Evolutionary conservation across 2,888 invertebrate species (phyloP).

Genomic region (Ellobium chinense): DNA sequence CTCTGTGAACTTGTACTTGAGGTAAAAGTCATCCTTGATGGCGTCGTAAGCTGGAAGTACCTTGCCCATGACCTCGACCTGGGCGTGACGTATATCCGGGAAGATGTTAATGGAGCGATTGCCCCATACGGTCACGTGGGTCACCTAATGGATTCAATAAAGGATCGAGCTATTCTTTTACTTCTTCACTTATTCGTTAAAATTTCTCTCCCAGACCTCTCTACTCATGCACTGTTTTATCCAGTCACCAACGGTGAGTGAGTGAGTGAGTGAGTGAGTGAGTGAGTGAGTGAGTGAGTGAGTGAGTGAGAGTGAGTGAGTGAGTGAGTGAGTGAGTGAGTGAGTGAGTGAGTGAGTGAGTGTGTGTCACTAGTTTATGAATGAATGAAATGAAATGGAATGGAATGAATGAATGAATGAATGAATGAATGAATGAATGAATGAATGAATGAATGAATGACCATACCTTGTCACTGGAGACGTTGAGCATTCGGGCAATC

Average conservation of each 20-base stretch:
- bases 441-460: not conserved
- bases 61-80: conserved; percentile 24
- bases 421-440: no score
- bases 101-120: conserved; percentile 28
- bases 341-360: no score
- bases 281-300: no score
- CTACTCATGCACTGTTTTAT: no score
- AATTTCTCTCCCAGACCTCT: no score
- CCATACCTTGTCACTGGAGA: conserved; percentile 22
- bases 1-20: conserved; percentile 37
- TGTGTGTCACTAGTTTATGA: no score
- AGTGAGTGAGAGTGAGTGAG: not conserved
- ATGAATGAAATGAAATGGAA: not conserved
- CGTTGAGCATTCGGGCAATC: conserved; percentile 33
- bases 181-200: no score
- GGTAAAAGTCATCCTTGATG: conserved; percentile 34
- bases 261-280: no score
- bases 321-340: no score
- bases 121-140: conserved; percentile 30
- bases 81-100: conserved; percentile 36
- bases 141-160: conserved; percentile 27
- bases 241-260: no score
- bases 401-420: no score
- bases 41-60: conserved; percentile 28
- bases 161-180: no score